A percentile compares a stretch with the other conserved stretches of the same genome.
These are phyloP conservation scores for Brachyhypopomus occidentalis DNA, from an alignment of 2,113 vertebrate species.

Conservation along the genomic window DNA sequence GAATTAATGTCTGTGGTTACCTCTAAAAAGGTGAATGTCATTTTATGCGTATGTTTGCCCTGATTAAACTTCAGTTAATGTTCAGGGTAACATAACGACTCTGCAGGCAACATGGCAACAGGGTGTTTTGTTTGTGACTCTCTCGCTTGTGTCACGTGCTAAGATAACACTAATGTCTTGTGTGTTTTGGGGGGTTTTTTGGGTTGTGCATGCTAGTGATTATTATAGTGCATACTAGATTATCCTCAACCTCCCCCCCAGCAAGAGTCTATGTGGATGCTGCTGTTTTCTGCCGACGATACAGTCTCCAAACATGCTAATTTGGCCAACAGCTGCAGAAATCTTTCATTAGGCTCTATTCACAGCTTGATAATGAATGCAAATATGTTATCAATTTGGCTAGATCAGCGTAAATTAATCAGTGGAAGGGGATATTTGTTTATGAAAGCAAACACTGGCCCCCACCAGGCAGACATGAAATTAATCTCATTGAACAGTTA, in stretches of 20 bases:
- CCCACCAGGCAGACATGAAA: slow-evolving; percentile 20
- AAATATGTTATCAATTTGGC: slow-evolving; percentile 54
- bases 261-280: slow-evolving; percentile 19
- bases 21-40: not conserved
- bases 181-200: not conserved
- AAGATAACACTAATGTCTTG: not conserved
- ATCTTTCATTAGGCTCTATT: slow-evolving; percentile 54
- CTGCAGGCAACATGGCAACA: not conserved
- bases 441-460: slow-evolving; percentile 44
- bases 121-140: not conserved
- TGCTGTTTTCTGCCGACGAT: slow-evolving; percentile 32
- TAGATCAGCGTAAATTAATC: slow-evolving; percentile 53
- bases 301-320: slow-evolving; percentile 51
- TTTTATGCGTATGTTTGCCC: not conserved
- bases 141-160: not conserved
- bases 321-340: slow-evolving; percentile 50
- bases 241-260: not conserved
- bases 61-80: not conserved
- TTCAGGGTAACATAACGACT: not conserved
- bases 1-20: not conserved
- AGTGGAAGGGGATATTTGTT: slow-evolving; percentile 47
- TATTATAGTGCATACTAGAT: too few species aligned
- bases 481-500: slow-evolving; percentile 34
- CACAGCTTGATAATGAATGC: slow-evolving; percentile 52
- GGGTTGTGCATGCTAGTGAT: not conserved